Conservation (phyloP, 1,140 invertebrate species). For the Pachypsylla venusta region DNA sequence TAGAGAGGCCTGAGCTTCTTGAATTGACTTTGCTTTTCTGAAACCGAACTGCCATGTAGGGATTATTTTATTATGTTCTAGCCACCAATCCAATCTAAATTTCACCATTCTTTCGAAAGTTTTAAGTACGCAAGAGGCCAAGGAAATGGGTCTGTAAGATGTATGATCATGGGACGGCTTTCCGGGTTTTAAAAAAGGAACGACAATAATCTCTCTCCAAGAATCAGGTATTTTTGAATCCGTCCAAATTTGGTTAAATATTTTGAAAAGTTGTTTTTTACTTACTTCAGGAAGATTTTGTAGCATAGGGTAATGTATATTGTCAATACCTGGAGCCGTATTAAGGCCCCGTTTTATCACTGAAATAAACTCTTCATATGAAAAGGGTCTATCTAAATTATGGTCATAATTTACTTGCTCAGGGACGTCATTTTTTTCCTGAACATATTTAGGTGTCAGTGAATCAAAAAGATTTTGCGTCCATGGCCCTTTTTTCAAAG, state of each 20-base stretch:
- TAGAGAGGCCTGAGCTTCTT: not conserved
- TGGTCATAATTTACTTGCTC: not conserved
- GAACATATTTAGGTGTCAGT: not conserved
- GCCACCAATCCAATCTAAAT: not conserved
- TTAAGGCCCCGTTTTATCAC: not conserved
- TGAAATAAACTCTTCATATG: not conserved
- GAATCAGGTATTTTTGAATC: not conserved
- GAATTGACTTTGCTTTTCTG: not conserved
- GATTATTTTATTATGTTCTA: not conserved
- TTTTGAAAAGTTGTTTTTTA: not conserved
- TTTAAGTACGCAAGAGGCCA: not conserved
- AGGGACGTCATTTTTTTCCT: not conserved
- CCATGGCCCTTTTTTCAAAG: not conserved
- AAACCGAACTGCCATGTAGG: not conserved
- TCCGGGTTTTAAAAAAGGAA: not conserved
- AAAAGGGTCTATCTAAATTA: not conserved
- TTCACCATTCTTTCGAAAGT: constrained; percentile 2
- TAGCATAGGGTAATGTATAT: not conserved
- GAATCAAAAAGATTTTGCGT: not conserved
- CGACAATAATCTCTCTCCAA: not conserved
- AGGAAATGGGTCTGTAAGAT: not conserved
- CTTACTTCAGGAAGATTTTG: not conserved
- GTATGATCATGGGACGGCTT: not conserved
- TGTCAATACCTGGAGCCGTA: not conserved
- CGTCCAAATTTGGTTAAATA: not conserved